Conservation (phyloP, 2,113 vertebrate genomes). For the Caracal caracal region DNA sequence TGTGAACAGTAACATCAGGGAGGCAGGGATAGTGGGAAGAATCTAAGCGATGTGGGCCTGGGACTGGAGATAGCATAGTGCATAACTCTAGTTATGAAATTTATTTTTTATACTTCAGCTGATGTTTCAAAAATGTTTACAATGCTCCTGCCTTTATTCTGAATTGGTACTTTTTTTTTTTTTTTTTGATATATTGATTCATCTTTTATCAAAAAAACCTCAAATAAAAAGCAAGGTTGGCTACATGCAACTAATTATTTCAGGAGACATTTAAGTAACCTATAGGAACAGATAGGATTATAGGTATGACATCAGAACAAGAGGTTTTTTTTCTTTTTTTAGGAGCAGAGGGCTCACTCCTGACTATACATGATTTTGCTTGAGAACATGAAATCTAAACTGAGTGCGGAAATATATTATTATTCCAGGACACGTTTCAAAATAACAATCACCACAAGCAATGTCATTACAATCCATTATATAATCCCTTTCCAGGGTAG, state of each 20-base stretch:
- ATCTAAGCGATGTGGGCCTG: background rate
- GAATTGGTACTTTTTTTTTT: background rate
- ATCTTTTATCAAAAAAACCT: conserved; percentile 10
- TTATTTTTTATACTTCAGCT: background rate
- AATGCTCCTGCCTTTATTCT: background rate
- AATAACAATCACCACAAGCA: background rate
- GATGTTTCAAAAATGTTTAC: background rate
- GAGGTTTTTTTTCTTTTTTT: background rate
- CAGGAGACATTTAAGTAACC: background rate
- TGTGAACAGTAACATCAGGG: background rate
- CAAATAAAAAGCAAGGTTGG: background rate
- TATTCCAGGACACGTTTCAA: background rate
- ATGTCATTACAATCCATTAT: background rate
- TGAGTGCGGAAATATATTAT: background rate
- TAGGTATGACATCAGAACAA: background rate
- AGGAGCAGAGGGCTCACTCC: background rate
- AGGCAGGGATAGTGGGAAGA: background rate
- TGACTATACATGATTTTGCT: background rate
- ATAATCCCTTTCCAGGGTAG: background rate
- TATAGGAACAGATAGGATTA: background rate
- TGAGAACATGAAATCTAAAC: background rate
- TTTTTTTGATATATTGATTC: background rate
- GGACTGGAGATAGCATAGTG: background rate
- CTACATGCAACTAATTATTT: background rate
- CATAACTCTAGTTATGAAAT: background rate